Percentiles rank a stretch among this genome's conserved stretches.
phyloP scores from a whole-genome alignment of 2,113 vertebrate genomes.

The Isichthys henryi region DNA sequence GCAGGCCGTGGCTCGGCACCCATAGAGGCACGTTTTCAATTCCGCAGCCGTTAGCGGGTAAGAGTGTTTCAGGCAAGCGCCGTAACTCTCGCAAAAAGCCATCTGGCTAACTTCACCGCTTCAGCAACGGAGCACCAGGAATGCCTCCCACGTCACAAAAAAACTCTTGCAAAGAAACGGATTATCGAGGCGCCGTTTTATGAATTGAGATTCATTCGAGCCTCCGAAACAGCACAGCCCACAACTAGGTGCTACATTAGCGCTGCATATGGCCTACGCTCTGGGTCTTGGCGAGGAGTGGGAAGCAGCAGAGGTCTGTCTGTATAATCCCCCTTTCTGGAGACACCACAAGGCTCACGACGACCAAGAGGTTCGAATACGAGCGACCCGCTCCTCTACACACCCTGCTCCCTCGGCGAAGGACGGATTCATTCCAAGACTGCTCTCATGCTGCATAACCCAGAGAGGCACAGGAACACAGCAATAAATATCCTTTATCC shows the following conservation, averaged over 20 bases:
- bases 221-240: background rate
- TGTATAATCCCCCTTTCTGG: background rate
- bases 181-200: background rate
- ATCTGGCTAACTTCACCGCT: background rate
- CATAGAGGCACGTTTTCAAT: background rate
- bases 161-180: background rate
- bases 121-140: background rate
- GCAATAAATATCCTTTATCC: slow-evolving; percentile 10
- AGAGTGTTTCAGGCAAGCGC: background rate
- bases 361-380: background rate
- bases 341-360: background rate
- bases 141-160: background rate
- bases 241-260: background rate
- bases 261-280: background rate
- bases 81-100: background rate
- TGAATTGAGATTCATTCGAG: background rate
- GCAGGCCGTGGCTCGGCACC: background rate
- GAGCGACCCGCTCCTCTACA: background rate
- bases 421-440: slow-evolving; percentile 5
- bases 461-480: background rate
- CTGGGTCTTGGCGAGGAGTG: background rate
- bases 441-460: background rate
- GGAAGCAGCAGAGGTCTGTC: background rate
- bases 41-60: background rate
- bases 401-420: slow-evolving; percentile 16